These are phyloP conservation scores for Dromius quadrimaculatus DNA, from an alignment of 2,888 invertebrate species.

Conservation along the genomic window DNA sequence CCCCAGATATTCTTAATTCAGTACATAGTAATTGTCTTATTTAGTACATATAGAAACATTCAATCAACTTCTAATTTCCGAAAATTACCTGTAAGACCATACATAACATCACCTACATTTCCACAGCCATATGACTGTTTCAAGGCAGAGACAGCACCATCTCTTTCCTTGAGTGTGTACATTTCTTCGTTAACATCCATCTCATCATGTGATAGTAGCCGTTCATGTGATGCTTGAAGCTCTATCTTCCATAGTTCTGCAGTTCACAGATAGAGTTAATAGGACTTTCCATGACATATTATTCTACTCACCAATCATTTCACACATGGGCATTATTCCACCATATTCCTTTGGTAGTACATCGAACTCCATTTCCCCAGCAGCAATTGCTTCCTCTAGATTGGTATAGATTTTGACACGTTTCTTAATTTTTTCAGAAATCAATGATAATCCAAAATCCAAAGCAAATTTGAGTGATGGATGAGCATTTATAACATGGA, in stretches of 20 bases:
- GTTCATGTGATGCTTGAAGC: slow-evolving; percentile 71
- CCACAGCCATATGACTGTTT: slow-evolving; percentile 72
- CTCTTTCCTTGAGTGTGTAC: slow-evolving; percentile 78
- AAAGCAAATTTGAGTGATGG: slow-evolving; percentile 81
- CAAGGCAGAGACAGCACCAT: slow-evolving; percentile 81
- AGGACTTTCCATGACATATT: neutral
- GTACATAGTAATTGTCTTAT: no score
- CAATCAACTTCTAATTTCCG: slow-evolving; percentile 83
- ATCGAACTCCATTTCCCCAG: slow-evolving; percentile 63
- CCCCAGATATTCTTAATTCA: no score
- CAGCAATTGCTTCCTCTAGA: slow-evolving; percentile 70
- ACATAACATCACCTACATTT: slow-evolving; percentile 75
- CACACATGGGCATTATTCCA: slow-evolving; percentile 83
- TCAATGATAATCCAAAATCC: slow-evolving; percentile 81
- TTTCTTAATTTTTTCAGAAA: slow-evolving; percentile 82
- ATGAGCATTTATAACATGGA: slow-evolving; percentile 81
- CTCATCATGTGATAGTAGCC: slow-evolving; percentile 75
- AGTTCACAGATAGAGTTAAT: slow-evolving; percentile 1
- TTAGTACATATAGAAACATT: no score
- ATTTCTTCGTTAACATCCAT: slow-evolving; percentile 78
- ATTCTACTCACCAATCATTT: slow-evolving; percentile 79
- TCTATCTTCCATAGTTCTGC: slow-evolving; percentile 79
- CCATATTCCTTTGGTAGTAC: slow-evolving; percentile 85
- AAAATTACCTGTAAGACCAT: slow-evolving; percentile 81
- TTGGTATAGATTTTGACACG: slow-evolving; percentile 76